Evolutionary conservation across 2,888 invertebrate genomes (phyloP), one percentile per base, ranked within the genome.

Genomic region (Tachina lurida): DNA sequence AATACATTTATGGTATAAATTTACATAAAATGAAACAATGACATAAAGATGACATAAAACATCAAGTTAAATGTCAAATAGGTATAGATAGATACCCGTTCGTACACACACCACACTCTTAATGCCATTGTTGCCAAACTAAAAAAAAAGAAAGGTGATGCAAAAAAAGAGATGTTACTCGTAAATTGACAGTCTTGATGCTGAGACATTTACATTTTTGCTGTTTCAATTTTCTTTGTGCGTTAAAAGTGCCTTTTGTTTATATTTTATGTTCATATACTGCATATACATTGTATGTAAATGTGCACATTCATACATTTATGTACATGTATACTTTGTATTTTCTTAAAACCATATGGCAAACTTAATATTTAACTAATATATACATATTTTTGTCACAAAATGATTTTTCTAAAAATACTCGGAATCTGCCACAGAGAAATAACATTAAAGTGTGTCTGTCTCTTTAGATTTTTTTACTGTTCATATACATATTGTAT

Each of bases 51-150:
- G 82, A 77, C 70, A 73, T 56, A 73, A 80, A 70, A 77, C 78
- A 78, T 79, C 74, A 79, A 78, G 49, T 74, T 63, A 68, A 78
- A 87, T 87, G 86, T 58, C 82, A 86, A 76, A 70, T 17, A 63
- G 85, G 78, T 77, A 63, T 15, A 19, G 4, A 15, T 5, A 39
- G n/a, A n/a, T n/a, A n/a, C n/a, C n/a, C n/a, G n/a, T n/a, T 7
- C 4, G 56, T 15, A 49, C 19, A 74, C 8, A 43, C 39, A 68
- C 15, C 15, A 43, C 43, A 60, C 43, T 70, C 17, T 41, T 71
- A 22, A n/a, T 12, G 5, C n/a, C 41, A 49, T 63, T 9, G 19
- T 3, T 31, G 49, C 56, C 22, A 73, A 58, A 41, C 3, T 45
- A 63, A 71, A 52, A 70, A 63, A 62, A 63, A 62, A 67, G 58